Base-by-base conservation (phyloP, 1,140 invertebrate species). In the Myzus persicae region DNA sequence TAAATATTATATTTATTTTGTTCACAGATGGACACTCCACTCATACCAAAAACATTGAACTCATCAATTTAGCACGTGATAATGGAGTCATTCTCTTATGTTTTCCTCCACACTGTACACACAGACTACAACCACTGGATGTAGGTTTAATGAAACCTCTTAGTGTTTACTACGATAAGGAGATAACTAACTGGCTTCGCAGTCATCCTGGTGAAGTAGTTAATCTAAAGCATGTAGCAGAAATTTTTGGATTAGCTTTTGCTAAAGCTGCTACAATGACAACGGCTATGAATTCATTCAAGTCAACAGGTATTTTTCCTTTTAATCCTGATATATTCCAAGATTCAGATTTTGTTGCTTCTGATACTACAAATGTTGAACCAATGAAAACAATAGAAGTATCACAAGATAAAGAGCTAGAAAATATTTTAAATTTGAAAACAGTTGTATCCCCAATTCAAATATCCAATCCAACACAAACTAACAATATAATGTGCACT, bases 141-240 rank as follows among this genome's bases (percentile, higher is more conserved):
- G 93, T 94, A 44, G 93, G 94, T 51, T 95, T 96, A 42, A 95
- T 94, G 94, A 95, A 94, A 24, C 94, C 95, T 51, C 95, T 96
- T 14, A 96, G 95, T 93, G 94, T 93, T 54, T 94, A 94, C 93
- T 94, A 95, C 46, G 94, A 95, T 94, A 0, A 95, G 31, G 94
- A 94, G n/a, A 94, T 94, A 87, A 95, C 95, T 94, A 94, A 85
- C 59, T 96, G 95, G 95, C 94, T 96, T 94, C 90, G 94, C 94
- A 95, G 59, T 90, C 94, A 96, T 94, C 94, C 95, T 51, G 95
- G 95, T 22, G 95, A 95, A 94, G 94, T 95, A 18, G 95, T 96
- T 94, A 94, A 95, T n/a, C 22, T 76, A 22, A 93, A 90, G 31
- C 51, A 93, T 51, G 40, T 94, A 31, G 94, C 94, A 91, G 38